Conservation (phyloP, 2,797 vertebrate species). For the Ciconia nigra region DNA sequence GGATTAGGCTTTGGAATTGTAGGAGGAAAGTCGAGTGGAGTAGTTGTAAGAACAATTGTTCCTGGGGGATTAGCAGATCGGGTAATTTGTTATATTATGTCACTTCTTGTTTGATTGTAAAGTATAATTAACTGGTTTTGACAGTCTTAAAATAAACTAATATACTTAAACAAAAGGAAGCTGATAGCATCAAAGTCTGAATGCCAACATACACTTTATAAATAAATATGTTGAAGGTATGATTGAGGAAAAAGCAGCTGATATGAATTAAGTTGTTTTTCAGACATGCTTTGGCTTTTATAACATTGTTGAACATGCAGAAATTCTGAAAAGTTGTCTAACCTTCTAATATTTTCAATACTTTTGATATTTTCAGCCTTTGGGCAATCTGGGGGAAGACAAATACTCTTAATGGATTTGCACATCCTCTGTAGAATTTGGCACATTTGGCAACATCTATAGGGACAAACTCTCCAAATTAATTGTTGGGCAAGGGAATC, state of each 20-base stretch:
- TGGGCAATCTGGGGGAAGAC: background rate
- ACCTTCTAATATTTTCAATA: background rate
- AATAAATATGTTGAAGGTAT: conserved; percentile 1
- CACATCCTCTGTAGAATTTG: background rate
- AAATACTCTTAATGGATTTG: background rate
- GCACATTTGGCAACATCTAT: background rate
- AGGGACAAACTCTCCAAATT: background rate
- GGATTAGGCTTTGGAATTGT: conserved; percentile 97
- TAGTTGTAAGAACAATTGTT: conserved; percentile 91
- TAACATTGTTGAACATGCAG: background rate
- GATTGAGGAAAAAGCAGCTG: conserved; percentile 23
- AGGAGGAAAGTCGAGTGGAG: conserved; percentile 87
- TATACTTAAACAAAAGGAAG: conserved; percentile 41
- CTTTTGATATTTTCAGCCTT: background rate
- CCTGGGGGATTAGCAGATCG: conserved; percentile 87
- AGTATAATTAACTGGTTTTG: conserved; percentile 36
- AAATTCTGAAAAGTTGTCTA: background rate
- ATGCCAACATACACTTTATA: background rate
- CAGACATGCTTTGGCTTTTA: background rate
- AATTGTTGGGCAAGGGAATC: background rate
- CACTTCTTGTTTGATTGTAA: conserved; percentile 50
- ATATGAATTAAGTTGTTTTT: conserved; percentile 11
- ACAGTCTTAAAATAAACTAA: conserved; percentile 46
- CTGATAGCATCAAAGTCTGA: conserved; percentile 48
- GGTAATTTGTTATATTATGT: conserved; percentile 73